Base-by-base conservation (phyloP, 2,113 vertebrate genomes). In the Tylochromis polylepis region DNA sequence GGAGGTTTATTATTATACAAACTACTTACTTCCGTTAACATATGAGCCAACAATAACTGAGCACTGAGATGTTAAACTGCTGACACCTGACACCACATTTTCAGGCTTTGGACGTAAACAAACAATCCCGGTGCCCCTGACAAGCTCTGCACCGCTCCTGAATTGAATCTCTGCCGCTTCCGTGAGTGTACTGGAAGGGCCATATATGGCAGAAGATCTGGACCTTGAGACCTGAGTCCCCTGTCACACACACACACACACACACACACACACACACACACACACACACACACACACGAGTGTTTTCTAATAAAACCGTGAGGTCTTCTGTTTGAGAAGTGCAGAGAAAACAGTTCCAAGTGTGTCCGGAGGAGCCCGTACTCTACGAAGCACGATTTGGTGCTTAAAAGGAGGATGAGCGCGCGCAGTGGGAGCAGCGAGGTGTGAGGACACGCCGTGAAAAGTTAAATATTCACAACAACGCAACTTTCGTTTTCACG, bases 141-240 rank as follows among this genome's bases (percentile, higher is more conserved):
- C 89, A 82, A 82, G 85, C 60, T 24, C 2, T 27, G 22, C 46
- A 15, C 15, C 8, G 53, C 59, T 59, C 20, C 18, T 11, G 49
- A 24, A 10, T 84, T 81, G 79, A 55, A 79, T 84, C 86, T 55
- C 46, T 75, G 84, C 58, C 34, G 79, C 83, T 86, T 55, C 75
- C 43, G 60, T n/a, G 29, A 67, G 18, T 41, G 43, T 10, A 62
- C 78, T 81, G 77, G 81, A 85, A 78, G 84, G n/a, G 51, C 92
- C 93, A 85, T 94, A 93, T 89, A 91, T 82, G 93, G 91, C 82
- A 72, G 85, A 65, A 38, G 84, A 89, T 38, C 5, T 91, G 92
- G 91, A 94, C 94, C 91, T 92, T 94, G 88, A 89, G 85, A 94
- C 91, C 77, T 22, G 55, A 38, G 91, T 85, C 86, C 85, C 62